A percentile compares a stretch with the other conserved stretches of the same genome.
phyloP scores from a whole-genome alignment of 2,888 invertebrate species.

The Phaonia tiefii region DNA sequence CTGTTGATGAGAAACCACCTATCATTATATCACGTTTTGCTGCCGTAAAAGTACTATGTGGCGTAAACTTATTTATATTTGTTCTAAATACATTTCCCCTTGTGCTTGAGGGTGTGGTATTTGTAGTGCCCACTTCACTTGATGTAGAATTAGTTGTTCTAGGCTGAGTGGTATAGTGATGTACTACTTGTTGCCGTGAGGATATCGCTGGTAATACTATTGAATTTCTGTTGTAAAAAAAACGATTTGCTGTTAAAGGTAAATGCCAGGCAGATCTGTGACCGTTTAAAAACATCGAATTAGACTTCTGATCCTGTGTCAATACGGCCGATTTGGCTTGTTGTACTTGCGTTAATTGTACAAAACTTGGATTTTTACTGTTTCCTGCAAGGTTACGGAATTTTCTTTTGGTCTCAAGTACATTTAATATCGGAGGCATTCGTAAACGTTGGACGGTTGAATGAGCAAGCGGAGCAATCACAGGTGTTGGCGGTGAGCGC shows the following conservation, averaged over 20 bases:
- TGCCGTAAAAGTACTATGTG: background rate
- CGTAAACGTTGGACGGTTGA: slow-evolving; percentile 66
- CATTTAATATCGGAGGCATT: slow-evolving; percentile 79
- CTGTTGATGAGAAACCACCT: slow-evolving; percentile 66
- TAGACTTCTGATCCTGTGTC: slow-evolving; percentile 47
- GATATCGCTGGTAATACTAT: slow-evolving; percentile 76
- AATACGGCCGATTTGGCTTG: slow-evolving; percentile 77
- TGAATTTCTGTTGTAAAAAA: slow-evolving; percentile 75
- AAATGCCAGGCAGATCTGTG: slow-evolving; percentile 73
- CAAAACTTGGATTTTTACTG: slow-evolving; percentile 74
- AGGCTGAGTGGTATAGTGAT: slow-evolving; percentile 50
- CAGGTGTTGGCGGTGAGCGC: slow-evolving; percentile 46
- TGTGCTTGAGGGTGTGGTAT: slow-evolving; percentile 41
- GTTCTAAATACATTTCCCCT: slow-evolving; percentile 38
- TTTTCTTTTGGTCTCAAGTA: slow-evolving; percentile 75
- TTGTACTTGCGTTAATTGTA: slow-evolving; percentile 76
- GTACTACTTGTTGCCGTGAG: slow-evolving; percentile 34
- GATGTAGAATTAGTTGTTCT: slow-evolving; percentile 43
- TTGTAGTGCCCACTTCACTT: slow-evolving; percentile 46
- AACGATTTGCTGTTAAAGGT: slow-evolving; percentile 73
- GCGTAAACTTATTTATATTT: slow-evolving; percentile 29
- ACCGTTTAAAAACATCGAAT: slow-evolving; percentile 34
- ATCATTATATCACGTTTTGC: slow-evolving; percentile 25
- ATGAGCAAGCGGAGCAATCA: slow-evolving; percentile 51
- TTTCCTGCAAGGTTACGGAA: slow-evolving; percentile 75